Base-by-base conservation (phyloP, 2,113 vertebrate species). In the Asarcornis scutulata region DNA sequence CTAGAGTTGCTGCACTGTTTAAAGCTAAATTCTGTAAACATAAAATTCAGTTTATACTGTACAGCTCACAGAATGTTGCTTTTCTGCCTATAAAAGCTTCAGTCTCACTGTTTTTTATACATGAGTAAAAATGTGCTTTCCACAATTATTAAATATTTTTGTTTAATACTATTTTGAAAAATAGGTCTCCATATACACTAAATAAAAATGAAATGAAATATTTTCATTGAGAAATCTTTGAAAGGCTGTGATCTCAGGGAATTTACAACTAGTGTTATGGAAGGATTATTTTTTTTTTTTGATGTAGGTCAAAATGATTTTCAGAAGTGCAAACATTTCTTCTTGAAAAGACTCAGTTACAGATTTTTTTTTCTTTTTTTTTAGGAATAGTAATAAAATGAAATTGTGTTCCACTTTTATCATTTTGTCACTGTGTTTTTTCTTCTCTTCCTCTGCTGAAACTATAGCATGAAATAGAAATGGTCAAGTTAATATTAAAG, bases 381-480 rank as follows among this genome's bases (percentile, higher is more conserved):
- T 15, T 63, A 89, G 40, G 31, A 66, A 21, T 25, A 69, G 40
- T 74, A 97, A 93, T 95, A 96, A 95, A 91, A 78, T 34, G n/a
- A 81, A 91, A 44, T 60, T 23, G 40, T 63, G 72, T 88, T 83
- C 52, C 46, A 48, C 2, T 1, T 55, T 20, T 53, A 6, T 63
- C 4, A 64, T 59, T 81, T 48, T 74, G n/a, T 83, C 1, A 3
- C 50, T 86, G 38, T 87, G 13, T 36, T 53, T 52, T 11, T 13
- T 8, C 46, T 8, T 11, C 16, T 77, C 40, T 62, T 66, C 36
- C 25, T 81, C 21, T 86, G 56, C 56, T 92, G 53, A 81, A 86
- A 40, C 40, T 63, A 11, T 23, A 50, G 73, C 40, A 72, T 32
- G 31, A 60, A 93, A 63, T 25, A 63, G 20, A 60, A 56, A 4